These are phyloP conservation scores for Thryonomys swinderianus DNA, from an alignment of 2,113 vertebrate species.

Conservation along the genomic window DNA sequence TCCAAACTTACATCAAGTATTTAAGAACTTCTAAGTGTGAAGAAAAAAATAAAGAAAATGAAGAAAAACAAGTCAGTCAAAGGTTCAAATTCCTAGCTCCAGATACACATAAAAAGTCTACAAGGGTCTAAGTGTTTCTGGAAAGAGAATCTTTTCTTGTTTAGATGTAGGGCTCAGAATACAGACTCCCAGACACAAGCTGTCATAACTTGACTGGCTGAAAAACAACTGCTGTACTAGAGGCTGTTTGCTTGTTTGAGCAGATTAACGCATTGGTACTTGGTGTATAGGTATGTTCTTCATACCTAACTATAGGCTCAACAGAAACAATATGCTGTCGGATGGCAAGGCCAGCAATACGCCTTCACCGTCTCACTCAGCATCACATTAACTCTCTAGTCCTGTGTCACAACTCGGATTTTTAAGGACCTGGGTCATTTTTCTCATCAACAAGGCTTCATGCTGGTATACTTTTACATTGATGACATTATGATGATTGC, in stretches of 20 bases:
- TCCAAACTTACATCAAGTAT: neutral
- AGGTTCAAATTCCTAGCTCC: neutral
- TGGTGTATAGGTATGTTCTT: neutral
- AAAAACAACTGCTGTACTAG: neutral
- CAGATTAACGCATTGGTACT: neutral
- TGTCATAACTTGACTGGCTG: neutral
- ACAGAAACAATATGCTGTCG: neutral
- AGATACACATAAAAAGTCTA: neutral
- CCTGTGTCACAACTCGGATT: neutral
- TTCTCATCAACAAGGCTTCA: neutral
- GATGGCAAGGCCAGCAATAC: neutral
- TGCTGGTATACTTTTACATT: neutral
- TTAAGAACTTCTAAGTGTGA: neutral
- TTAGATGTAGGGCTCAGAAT: neutral
- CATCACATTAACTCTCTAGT: neutral
- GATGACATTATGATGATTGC: neutral
- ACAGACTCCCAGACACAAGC: neutral
- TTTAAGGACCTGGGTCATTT: neutral
- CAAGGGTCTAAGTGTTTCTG: neutral
- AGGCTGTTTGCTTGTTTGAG: neutral
- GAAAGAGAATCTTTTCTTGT: neutral
- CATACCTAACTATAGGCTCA: neutral
- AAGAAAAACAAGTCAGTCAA: neutral
- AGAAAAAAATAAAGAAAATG: no score
- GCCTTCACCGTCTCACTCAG: neutral